A percentile compares a stretch with the other conserved stretches of the same genome.
phyloP scores from a whole-genome alignment of 2,113 vertebrate species.

The Corvus hawaiiensis region DNA sequence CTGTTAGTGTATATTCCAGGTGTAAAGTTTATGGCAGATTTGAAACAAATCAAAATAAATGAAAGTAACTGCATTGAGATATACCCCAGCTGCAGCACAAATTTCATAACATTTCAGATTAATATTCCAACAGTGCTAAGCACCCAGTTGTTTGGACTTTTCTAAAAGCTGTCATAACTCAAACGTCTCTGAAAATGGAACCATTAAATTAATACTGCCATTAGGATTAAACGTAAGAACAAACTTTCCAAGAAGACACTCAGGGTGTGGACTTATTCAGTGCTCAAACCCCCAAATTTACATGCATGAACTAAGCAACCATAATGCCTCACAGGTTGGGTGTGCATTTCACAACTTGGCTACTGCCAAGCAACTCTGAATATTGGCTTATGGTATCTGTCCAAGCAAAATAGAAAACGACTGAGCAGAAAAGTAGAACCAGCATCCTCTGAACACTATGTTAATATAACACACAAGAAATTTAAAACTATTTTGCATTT shows the following conservation, averaged over 20 bases:
- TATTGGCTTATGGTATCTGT: not conserved
- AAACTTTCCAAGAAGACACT: slow-evolving; percentile 30
- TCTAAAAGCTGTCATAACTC: not conserved
- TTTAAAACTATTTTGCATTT: not conserved
- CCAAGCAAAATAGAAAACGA: not conserved
- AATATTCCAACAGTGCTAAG: not conserved
- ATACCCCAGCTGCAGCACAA: not conserved
- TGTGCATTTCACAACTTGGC: not conserved
- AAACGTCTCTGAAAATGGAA: not conserved
- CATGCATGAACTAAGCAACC: slow-evolving; percentile 17
- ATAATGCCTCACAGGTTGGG: slow-evolving; percentile 13
- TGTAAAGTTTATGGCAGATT: not conserved
- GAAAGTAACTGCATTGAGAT: not conserved
- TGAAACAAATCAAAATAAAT: not conserved
- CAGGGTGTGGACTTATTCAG: not conserved
- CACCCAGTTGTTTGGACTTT: not conserved
- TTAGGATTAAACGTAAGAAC: not conserved
- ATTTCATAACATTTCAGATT: not conserved
- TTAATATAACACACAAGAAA: not conserved
- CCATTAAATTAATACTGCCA: not conserved
- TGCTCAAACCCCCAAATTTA: not conserved
- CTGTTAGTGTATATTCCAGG: not conserved
- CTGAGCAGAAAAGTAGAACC: not conserved
- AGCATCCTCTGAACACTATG: not conserved
- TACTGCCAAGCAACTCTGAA: not conserved